Evolutionary conservation across 2,797 vertebrate species (phyloP).

Genomic region (Danio tinwini): DNA sequence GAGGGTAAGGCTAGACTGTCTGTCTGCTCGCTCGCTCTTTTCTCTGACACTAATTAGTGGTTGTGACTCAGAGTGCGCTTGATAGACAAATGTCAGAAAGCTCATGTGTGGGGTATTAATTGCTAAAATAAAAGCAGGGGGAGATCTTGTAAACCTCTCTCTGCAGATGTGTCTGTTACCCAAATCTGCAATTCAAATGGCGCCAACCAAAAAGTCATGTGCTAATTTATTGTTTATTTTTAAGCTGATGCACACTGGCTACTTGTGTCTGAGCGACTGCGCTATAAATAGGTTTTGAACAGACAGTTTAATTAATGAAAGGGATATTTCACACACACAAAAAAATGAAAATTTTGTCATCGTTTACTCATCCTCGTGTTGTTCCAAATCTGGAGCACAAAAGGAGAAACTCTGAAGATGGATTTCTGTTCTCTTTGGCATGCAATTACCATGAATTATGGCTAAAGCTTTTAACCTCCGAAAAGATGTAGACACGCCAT

Average conservation of each 20-base stretch:
- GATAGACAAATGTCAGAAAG: constrained; percentile 82
- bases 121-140: constrained; percentile 72
- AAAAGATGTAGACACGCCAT: not conserved
- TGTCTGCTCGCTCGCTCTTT: constrained; percentile 53
- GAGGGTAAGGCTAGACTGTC: constrained; percentile 59
- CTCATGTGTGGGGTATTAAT: constrained; percentile 75
- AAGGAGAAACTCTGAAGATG: not conserved
- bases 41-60: constrained; percentile 74
- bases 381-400: not conserved
- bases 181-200: constrained; percentile 67
- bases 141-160: constrained; percentile 48
- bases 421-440: not conserved
- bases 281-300: constrained; percentile 10
- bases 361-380: not conserved
- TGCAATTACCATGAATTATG: not conserved
- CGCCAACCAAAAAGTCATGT: constrained; percentile 29
- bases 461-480: not conserved
- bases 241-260: not conserved
- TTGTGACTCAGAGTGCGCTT: constrained; percentile 70
- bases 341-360: not conserved
- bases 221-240: constrained; percentile 18
- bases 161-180: constrained; percentile 47
- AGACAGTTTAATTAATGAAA: not conserved
- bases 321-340: not conserved
- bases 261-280: not conserved